These are phyloP conservation scores for Nibea coibor DNA, from an alignment of 2,113 vertebrate genomes.

Conservation along the genomic window DNA sequence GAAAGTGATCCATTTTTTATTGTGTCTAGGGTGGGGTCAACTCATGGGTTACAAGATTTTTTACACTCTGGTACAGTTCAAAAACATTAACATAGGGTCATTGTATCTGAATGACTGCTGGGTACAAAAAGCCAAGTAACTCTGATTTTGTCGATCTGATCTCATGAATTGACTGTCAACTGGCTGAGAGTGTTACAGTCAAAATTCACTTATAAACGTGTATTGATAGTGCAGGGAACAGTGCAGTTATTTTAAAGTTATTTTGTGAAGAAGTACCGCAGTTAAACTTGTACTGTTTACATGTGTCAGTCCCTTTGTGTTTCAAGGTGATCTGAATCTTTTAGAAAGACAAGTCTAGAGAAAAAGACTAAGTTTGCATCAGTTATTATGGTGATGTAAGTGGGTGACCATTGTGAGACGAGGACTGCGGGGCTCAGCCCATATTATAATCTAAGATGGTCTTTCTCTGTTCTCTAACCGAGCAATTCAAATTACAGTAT, in stretches of 20 bases:
- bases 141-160: not conserved
- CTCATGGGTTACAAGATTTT: not conserved
- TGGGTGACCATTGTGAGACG: not conserved
- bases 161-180: not conserved
- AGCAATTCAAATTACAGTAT: not conserved
- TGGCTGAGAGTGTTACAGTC: not conserved
- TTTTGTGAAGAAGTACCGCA: not conserved
- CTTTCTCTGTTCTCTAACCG: not conserved
- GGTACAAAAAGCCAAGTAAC: slow-evolving; percentile 10
- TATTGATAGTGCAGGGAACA: not conserved
- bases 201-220: not conserved
- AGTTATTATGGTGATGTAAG: not conserved
- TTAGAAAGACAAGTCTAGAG: not conserved
- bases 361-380: not conserved
- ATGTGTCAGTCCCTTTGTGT: not conserved
- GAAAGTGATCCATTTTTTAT: slow-evolving; percentile 6
- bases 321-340: not conserved
- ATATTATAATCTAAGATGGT: not conserved
- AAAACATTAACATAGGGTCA: not conserved
- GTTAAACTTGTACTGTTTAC: not conserved
- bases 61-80: not conserved
- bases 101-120: not conserved
- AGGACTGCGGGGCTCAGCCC: not conserved
- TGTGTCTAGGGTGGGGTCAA: not conserved
- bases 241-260: not conserved